These are phyloP conservation scores for Muricea muricata DNA, from an alignment of 92 coral and sea anemone species.

Conservation along the genomic window DNA sequence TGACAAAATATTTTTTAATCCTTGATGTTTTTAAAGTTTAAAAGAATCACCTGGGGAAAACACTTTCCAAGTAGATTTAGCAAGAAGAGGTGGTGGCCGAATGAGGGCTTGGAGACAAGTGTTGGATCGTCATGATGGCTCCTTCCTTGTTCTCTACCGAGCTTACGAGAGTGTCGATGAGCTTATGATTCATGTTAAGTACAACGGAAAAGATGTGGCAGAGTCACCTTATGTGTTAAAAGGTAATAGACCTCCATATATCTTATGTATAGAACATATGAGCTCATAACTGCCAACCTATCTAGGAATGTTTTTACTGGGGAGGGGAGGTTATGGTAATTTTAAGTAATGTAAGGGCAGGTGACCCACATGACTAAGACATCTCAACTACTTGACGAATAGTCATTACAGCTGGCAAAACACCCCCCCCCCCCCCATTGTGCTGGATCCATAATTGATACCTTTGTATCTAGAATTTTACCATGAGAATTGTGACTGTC, in stretches of 20 bases:
- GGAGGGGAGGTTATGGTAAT: too few relatives aligned
- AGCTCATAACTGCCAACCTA: too few relatives aligned
- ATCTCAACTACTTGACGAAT: too few relatives aligned
- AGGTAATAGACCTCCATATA: too few relatives aligned
- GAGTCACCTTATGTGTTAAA: slow-evolving; percentile 81
- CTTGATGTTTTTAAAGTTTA: slow-evolving; percentile 58
- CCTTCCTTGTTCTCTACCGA: slow-evolving; percentile 89
- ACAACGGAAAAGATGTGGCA: slow-evolving; percentile 83
- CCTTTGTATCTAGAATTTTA: slow-evolving; percentile 66
- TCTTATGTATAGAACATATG: too few relatives aligned
- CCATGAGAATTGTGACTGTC: slow-evolving; percentile 94
- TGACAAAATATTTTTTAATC: background rate
- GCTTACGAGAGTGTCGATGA: slow-evolving; percentile 84
- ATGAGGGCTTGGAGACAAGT: slow-evolving; percentile 91
- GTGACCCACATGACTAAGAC: too few relatives aligned
- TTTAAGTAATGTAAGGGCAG: too few relatives aligned
- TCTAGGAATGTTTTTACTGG: too few relatives aligned
- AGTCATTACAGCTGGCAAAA: too few relatives aligned
- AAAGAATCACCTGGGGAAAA: slow-evolving; percentile 92
- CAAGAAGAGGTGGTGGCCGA: slow-evolving; percentile 68
- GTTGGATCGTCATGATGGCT: slow-evolving; percentile 94
- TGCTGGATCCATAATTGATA: too few relatives aligned
- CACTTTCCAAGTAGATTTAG: slow-evolving; percentile 77
- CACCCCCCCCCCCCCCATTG: too few relatives aligned
- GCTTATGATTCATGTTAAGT: slow-evolving; percentile 72